A percentile compares a stretch with the other conserved stretches of the same genome.
Evolutionary conservation across 2,113 vertebrate genomes (phyloP).

Genomic region (Notiomystis cincta): DNA sequence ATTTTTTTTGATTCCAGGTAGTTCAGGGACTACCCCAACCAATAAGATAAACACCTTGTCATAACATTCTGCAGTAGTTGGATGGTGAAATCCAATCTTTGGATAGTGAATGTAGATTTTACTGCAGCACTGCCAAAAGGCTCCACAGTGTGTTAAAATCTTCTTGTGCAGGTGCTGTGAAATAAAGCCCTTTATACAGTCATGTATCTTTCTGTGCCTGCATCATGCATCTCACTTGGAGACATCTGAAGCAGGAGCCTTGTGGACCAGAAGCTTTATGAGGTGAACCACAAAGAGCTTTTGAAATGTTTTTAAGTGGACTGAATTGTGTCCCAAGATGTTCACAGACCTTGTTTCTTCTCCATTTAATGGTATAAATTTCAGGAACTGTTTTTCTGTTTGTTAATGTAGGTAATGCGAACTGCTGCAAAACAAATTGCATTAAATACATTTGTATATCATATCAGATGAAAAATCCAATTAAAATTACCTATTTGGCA

Average conservation of each 20-base stretch:
- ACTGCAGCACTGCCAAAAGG: not conserved
- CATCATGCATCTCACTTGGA: not conserved
- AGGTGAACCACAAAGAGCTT: conserved; percentile 29
- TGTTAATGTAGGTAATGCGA: not conserved
- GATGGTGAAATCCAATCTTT: not conserved
- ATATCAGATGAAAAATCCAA: not conserved
- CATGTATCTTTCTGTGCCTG: not conserved
- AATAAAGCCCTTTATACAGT: not conserved
- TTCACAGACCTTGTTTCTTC: not conserved
- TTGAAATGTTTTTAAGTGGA: not conserved
- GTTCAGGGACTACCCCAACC: not conserved
- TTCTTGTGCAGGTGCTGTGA: not conserved
- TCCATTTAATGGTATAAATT: not conserved
- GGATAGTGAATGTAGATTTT: not conserved
- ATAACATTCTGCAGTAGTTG: not conserved
- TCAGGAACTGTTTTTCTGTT: not conserved
- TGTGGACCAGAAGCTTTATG: not conserved
- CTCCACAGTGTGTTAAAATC: not conserved
- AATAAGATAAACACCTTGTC: not conserved
- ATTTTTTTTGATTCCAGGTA: not conserved
- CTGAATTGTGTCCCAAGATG: not conserved
- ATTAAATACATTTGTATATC: not conserved
- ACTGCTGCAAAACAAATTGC: not conserved
- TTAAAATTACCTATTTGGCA: not conserved
- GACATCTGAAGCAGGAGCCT: not conserved